Evolutionary conservation across 1,140 invertebrate species (phyloP), one percentile per base, ranked within the genome.

Genomic region (Tetraneura akinire): DNA sequence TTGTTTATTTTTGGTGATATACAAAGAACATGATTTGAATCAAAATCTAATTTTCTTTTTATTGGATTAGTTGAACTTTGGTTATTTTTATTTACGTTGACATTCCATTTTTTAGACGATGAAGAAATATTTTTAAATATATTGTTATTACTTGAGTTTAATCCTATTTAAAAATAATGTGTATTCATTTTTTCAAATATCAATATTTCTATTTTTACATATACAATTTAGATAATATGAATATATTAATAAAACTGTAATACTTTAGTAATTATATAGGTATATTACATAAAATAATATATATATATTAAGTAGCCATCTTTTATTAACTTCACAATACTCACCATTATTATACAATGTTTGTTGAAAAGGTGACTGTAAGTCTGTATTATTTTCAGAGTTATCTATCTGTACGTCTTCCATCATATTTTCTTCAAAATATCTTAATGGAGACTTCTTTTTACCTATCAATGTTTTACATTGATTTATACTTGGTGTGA

Each of bases 21-120:
- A n/a, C n/a, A n/a, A n/a, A n/a, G n/a, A n/a, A n/a, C n/a, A n/a
- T n/a, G n/a, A n/a, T 8, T 51, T 51, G 49, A 51, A 51, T 51
- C 49, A 51, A 51, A 51, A 51, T 51, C n/a, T 51, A 51, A 18
- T n/a, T n/a, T 51, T 51, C 49, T 51, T 51, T n/a, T 51, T 51
- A 1, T 8, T 6, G 5, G n/a, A 2, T 51, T n/a, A n/a, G 49
- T n/a, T 16, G 49, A 51, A 1, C 18, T n/a, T n/a, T n/a, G n/a
- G n/a, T n/a, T n/a, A n/a, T n/a, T n/a, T n/a, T n/a, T n/a, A n/a
- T n/a, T n/a, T n/a, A n/a, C n/a, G n/a, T n/a, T n/a, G n/a, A n/a
- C n/a, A n/a, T n/a, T n/a, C n/a, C n/a, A n/a, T n/a, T n/a, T n/a
- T n/a, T n/a, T n/a, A n/a, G n/a, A n/a, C n/a, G n/a, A n/a, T n/a